Base-by-base conservation (phyloP, 2,888 invertebrate genomes). In the Matsumyia berberina region DNA sequence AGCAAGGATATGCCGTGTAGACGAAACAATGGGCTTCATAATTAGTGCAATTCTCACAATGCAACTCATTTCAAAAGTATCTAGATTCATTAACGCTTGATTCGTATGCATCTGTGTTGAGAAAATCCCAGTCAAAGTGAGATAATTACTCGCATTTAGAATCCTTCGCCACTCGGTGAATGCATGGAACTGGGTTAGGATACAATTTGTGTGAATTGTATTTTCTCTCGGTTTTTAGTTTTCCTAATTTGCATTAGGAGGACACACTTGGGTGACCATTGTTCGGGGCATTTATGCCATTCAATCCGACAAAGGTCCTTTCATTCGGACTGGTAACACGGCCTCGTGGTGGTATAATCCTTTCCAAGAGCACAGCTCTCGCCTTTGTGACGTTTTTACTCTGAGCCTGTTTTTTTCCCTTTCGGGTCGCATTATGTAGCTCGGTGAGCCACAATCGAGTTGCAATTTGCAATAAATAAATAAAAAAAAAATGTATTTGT, bases 81-180 rank as follows among this genome's bases (percentile, higher is more conserved):
- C 69, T 66, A 49, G 66, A 74, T 85, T 85, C 85, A 85, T 85
- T 85, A 80, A 57, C 74, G 70, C 64, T 70, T 85, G 79, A 79
- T 79, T 85, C 69, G 46, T 58, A 70, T 53, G 57, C 37, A 67
- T 67, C 60, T 60, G 46, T 31, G 4, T 35, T 8, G 15, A 6
- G 15, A 17, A 62, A 67, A 73, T 85, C 67, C 69, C 66, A 12
- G 57, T 64, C 55, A 80, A 72, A 74, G 85, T 80, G 85, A 85
- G 64, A 80, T 80, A 85, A 85, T 85, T 80, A 85, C 66, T 70
- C 37, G 60, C 74, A 80, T 80, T 85, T 66, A 69, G 33, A 39
- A 57, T 69, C 64, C 83, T 42, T 64, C 55, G 12, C n/a, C n/a
- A 29, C 19, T 35, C 3, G 11, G 7, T 83, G 49, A 73, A 62